Conservation (phyloP, 2,113 vertebrate species). For the Leptobrachium ailaonicum region DNA sequence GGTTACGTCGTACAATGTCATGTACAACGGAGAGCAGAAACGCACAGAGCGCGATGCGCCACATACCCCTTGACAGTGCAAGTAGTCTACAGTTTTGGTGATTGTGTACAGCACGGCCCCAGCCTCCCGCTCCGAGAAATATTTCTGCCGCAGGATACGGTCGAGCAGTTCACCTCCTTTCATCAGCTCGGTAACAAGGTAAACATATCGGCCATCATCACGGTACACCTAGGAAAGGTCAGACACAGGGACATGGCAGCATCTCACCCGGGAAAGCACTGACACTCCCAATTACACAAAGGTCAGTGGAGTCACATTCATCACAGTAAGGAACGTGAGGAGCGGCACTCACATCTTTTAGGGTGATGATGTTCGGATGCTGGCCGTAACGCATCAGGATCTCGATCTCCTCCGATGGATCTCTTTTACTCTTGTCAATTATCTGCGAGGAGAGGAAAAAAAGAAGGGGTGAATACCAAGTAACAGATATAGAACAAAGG, state of each 20-base stretch:
- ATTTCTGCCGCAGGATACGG: slow-evolving; percentile 91
- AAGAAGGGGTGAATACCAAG: too few species aligned
- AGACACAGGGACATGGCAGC: not conserved
- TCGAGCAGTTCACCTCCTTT: slow-evolving; percentile 95
- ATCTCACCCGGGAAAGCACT: not conserved
- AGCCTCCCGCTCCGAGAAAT: slow-evolving; percentile 92
- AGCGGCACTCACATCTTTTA: slow-evolving; percentile 86
- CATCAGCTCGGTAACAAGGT: slow-evolving; percentile 94
- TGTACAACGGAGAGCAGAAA: too few species aligned
- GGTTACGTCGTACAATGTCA: too few species aligned
- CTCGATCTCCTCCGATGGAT: slow-evolving; percentile 96
- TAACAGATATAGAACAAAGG: too few species aligned
- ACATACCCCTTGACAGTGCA: slow-evolving; percentile 95
- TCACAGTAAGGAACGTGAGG: too few species aligned
- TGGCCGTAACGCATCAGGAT: slow-evolving; percentile 95
- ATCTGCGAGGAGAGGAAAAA: slow-evolving; percentile 68
- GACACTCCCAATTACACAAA: too few species aligned
- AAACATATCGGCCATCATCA: slow-evolving; percentile 90
- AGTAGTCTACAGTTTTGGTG: slow-evolving; percentile 92
- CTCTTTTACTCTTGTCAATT: slow-evolving; percentile 96
- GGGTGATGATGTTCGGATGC: slow-evolving; percentile 95
- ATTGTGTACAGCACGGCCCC: slow-evolving; percentile 91
- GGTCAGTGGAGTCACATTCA: not conserved
- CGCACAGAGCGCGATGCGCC: not conserved
- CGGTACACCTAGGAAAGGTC: slow-evolving; percentile 83